phyloP scores from a whole-genome alignment of 2,888 invertebrate genomes.

The Congeria kusceri region DNA sequence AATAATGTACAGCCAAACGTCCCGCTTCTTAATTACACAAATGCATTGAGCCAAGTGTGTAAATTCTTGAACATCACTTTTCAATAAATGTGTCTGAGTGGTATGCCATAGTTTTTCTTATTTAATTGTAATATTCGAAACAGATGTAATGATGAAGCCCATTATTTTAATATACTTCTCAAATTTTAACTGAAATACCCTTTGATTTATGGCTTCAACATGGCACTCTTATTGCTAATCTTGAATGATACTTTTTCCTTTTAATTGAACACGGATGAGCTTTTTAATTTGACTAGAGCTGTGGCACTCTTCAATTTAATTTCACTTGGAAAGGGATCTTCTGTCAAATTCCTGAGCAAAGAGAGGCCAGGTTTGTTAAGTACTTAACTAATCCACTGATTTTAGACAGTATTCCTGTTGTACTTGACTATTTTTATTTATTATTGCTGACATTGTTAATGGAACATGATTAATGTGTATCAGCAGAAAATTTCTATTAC shows the following conservation, averaged over 20 bases:
- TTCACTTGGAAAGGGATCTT: background rate
- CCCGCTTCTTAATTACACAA: slow-evolving; percentile 34
- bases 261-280: slow-evolving; percentile 5
- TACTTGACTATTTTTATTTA: too few relatives aligned
- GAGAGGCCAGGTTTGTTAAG: too few relatives aligned
- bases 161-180: slow-evolving; percentile 7
- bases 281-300: slow-evolving; percentile 5
- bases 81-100: slow-evolving; percentile 40
- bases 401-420: too few relatives aligned
- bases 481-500: too few relatives aligned
- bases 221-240: slow-evolving; percentile 10
- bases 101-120: slow-evolving; percentile 13
- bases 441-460: too few relatives aligned
- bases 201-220: background rate
- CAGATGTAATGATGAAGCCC: slow-evolving; percentile 9
- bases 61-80: slow-evolving; percentile 42
- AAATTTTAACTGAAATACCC: slow-evolving; percentile 5
- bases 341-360: slow-evolving; percentile 1
- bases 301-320: slow-evolving; percentile 2
- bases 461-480: too few relatives aligned
- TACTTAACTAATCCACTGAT: too few relatives aligned
- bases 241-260: slow-evolving; percentile 1
- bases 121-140: slow-evolving; percentile 19
- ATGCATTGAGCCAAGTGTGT: slow-evolving; percentile 35
- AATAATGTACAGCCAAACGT: too few relatives aligned